These are phyloP conservation scores for Drosophila austrosaltans DNA, from an alignment of 2,888 invertebrate genomes.

Conservation along the genomic window DNA sequence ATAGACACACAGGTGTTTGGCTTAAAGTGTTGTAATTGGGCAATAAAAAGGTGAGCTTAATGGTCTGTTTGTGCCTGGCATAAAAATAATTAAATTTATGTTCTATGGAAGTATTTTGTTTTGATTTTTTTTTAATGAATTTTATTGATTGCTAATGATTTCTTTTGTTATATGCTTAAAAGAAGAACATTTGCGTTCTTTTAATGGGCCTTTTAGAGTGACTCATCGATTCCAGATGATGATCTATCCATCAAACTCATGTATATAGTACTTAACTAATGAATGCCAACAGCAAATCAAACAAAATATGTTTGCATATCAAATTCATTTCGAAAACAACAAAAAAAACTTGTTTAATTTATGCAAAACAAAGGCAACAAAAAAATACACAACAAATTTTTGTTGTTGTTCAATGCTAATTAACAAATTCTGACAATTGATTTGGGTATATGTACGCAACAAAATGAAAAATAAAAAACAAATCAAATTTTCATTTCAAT, in stretches of 20 bases:
- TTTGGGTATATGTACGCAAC: slow-evolving; percentile 12
- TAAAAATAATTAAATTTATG: slow-evolving; percentile 39
- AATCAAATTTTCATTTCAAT: slow-evolving; percentile 44
- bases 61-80: slow-evolving; percentile 46
- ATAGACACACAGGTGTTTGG: slow-evolving; percentile 39
- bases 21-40: slow-evolving; percentile 56
- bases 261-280: slow-evolving; percentile 22
- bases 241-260: slow-evolving; percentile 30
- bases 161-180: background rate
- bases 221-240: background rate
- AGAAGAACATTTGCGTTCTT: background rate
- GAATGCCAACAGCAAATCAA: slow-evolving; percentile 38
- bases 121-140: slow-evolving; percentile 17
- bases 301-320: slow-evolving; percentile 34
- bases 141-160: slow-evolving; percentile 24
- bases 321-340: slow-evolving; percentile 10
- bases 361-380: background rate
- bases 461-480: slow-evolving; percentile 4
- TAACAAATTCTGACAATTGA: slow-evolving; percentile 32
- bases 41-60: slow-evolving; percentile 51
- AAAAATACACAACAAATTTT: background rate
- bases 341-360: slow-evolving; percentile 39
- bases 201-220: background rate
- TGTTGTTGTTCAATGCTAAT: slow-evolving; percentile 39
- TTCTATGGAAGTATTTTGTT: slow-evolving; percentile 16